phyloP scores from a whole-genome alignment of 2,888 invertebrate genomes.

The Seira ritae region DNA sequence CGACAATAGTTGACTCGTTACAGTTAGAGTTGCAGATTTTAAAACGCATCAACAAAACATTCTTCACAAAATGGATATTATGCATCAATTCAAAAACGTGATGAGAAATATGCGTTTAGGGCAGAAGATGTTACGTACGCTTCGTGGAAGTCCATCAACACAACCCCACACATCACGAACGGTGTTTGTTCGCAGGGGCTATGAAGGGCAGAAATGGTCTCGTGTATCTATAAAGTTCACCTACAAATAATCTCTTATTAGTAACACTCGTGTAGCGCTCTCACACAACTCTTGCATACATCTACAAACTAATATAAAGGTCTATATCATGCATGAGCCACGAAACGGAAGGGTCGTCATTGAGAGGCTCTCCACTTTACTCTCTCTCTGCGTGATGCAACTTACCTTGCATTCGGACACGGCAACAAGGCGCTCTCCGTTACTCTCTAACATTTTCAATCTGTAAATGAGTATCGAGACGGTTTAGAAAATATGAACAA shows the following conservation, averaged over 20 bases:
- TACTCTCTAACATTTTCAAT: conserved; percentile 61
- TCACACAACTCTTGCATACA: conserved; percentile 64
- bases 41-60: too few relatives aligned
- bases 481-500: conserved; percentile 59
- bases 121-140: conserved; percentile 66
- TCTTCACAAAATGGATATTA: too few relatives aligned
- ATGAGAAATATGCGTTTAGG: conserved; percentile 62
- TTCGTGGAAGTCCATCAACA: conserved; percentile 64
- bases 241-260: conserved; percentile 73
- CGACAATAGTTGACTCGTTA: too few relatives aligned
- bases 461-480: conserved; percentile 69
- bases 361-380: conserved; percentile 26
- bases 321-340: not conserved
- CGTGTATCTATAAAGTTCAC: conserved; percentile 69
- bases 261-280: conserved; percentile 72
- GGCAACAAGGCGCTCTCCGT: conserved; percentile 30
- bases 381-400: not conserved
- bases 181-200: conserved; percentile 64
- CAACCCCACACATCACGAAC: conserved; percentile 66
- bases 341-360: conserved; percentile 13
- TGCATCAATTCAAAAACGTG: too few relatives aligned
- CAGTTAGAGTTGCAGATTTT: too few relatives aligned
- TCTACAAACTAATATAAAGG: conserved; percentile 38
- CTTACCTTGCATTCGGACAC: conserved; percentile 32
- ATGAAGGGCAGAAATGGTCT: conserved; percentile 64